Evolutionary conservation across 2,797 vertebrate genomes (phyloP), one percentile per base, ranked within the genome.

Genomic region (Arnoldichthys spilopterus): DNA sequence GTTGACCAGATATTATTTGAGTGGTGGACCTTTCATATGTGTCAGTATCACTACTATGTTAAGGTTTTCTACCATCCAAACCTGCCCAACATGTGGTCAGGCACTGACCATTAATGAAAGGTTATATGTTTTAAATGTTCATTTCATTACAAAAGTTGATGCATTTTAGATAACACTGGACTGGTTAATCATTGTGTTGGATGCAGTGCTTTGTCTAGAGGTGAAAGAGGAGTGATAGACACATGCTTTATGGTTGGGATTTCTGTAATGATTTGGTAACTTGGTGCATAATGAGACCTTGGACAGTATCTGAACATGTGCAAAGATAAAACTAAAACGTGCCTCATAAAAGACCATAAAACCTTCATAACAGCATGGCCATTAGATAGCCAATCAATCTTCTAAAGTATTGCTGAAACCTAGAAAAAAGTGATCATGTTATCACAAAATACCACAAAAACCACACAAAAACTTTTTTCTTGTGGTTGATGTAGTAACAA

Each of bases 341-440:
- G 40, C 53, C 16, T 13, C 68, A 30, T 75, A 49, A 37, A 67
- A 34, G 74, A 37, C 34, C 54, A 63, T 80, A 82, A 80, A 82
- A 32, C 37, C 40, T 28, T 74, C 30, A 51, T 78, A 59, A 53
- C 22, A 73, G 51, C n/a, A 15, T 56, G 16, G n/a, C 26, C 59
- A 37, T 54, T 67, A 26, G 72, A 24, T 62, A 59, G 74, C 5
- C 56, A 18, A 18, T 32, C 49, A 47, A 47, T 47, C 13, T n/a
- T n/a, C n/a, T n/a, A n/a, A n/a, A n/a, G n/a, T n/a, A n/a, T n/a
- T n/a, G n/a, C n/a, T n/a, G n/a, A n/a, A n/a, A n/a, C n/a, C n/a
- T n/a, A n/a, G n/a, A n/a, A n/a, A n/a, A n/a, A n/a, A n/a, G n/a
- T n/a, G n/a, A n/a, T n/a, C n/a, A n/a, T n/a, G n/a, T n/a, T n/a